A percentile compares a stretch with the other conserved stretches of the same genome.
Conservation (phyloP, 2,888 invertebrate genomes). For the Agrochola litura region DNA sequence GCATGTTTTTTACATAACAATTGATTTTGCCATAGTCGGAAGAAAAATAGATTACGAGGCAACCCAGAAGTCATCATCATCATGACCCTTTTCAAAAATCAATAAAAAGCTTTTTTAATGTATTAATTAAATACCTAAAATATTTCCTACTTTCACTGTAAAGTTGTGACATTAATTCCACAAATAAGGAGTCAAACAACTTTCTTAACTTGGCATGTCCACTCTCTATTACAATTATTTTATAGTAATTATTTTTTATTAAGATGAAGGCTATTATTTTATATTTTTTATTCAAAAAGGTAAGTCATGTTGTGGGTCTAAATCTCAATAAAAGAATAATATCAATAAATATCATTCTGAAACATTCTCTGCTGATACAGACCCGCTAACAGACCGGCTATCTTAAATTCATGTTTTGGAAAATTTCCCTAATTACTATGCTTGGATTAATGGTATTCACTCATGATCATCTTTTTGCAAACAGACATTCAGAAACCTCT, state of each 20-base stretch:
- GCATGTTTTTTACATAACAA: not conserved
- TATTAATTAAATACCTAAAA: not conserved
- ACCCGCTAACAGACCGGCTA: no score
- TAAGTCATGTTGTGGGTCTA: not conserved
- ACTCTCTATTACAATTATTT: conserved; percentile 39
- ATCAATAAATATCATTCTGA: not conserved
- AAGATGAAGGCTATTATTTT: no score
- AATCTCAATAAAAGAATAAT: not conserved
- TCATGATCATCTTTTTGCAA: not conserved
- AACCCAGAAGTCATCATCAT: not conserved
- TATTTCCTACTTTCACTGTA: conserved; percentile 74
- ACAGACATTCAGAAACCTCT: not conserved
- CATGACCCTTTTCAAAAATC: not conserved
- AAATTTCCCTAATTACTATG: not conserved
- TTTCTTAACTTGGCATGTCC: conserved; percentile 43
- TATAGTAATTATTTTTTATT: not conserved
- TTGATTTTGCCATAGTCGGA: not conserved
- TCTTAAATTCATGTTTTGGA: not conserved
- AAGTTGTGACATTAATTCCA: conserved; percentile 62
- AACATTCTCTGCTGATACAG: not conserved
- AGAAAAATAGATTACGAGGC: not conserved
- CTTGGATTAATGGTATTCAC: not conserved
- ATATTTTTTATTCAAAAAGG: not conserved
- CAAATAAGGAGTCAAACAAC: conserved; percentile 58
- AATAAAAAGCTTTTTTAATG: not conserved